These are phyloP conservation scores for Donacobius atricapilla DNA, from an alignment of 2,113 vertebrate species.

Conservation along the genomic window DNA sequence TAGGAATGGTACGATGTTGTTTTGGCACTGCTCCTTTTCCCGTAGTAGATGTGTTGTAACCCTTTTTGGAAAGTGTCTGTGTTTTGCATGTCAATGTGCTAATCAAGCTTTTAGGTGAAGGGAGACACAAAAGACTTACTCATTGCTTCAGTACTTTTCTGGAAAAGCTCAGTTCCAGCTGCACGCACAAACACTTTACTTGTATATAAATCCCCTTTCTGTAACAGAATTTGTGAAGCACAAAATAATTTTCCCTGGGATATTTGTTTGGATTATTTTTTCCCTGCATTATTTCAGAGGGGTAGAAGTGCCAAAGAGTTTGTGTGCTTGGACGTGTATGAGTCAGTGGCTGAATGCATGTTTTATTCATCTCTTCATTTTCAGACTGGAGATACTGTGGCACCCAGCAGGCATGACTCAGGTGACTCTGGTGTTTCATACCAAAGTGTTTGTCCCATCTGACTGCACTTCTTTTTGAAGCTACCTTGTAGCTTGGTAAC, in stretches of 20 bases:
- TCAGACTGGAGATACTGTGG: not conserved
- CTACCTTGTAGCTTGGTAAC: not conserved
- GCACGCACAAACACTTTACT: not conserved
- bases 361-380: constrained; percentile 1
- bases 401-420: not conserved
- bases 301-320: not conserved
- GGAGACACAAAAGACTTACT: not conserved
- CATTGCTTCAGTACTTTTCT: not conserved
- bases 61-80: not conserved
- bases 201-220: not conserved
- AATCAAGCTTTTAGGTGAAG: not conserved
- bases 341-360: not conserved
- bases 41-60: not conserved
- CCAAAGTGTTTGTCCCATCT: not conserved
- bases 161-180: not conserved
- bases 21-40: not conserved
- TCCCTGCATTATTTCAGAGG: not conserved
- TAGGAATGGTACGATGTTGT: not conserved
- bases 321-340: not conserved
- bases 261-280: not conserved
- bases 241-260: not conserved
- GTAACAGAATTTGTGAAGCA: not conserved
- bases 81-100: not conserved
- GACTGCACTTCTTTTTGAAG: not conserved
- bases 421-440: not conserved